Conservation (phyloP, 2,888 invertebrate genomes). For the Ectobius pallidus region DNA sequence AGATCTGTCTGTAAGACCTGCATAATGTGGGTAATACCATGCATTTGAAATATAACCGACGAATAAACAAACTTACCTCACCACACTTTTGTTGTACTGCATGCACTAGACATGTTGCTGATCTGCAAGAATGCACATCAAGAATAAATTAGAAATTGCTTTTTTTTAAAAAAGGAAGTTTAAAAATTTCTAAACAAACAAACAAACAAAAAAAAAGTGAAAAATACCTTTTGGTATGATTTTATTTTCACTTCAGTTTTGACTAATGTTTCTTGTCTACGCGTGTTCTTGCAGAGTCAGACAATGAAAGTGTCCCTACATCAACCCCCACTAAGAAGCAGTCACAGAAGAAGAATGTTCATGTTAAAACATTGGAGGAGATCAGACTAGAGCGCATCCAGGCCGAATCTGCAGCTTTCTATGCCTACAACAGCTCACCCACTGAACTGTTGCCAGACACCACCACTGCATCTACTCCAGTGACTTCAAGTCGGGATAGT, state of each 20-base stretch:
- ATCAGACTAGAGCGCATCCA: slow-evolving; percentile 72
- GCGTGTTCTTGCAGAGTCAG: slow-evolving; percentile 78
- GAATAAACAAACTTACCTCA: slow-evolving; percentile 37
- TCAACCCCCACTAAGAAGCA: slow-evolving; percentile 61
- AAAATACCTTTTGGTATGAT: slow-evolving; percentile 2
- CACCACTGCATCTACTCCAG: neutral
- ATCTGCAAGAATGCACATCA: slow-evolving; percentile 47
- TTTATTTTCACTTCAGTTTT: slow-evolving; percentile 29
- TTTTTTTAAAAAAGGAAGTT: neutral
- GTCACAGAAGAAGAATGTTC: slow-evolving; percentile 55
- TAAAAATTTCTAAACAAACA: slow-evolving; percentile 15
- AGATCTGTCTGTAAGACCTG: slow-evolving; percentile 35
- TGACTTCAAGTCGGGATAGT: neutral
- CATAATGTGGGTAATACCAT: slow-evolving; percentile 34
- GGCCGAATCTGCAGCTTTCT: slow-evolving; percentile 74
- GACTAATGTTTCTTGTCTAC: slow-evolving; percentile 38
- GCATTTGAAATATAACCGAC: slow-evolving; percentile 35
- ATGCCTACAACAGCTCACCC: slow-evolving; percentile 59
- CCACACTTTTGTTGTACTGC: slow-evolving; percentile 22
- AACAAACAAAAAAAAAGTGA: too few relatives aligned
- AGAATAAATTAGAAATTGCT: slow-evolving; percentile 34
- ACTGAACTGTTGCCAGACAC: slow-evolving; percentile 8
- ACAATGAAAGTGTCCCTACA: slow-evolving; percentile 73
- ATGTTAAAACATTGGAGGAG: slow-evolving; percentile 71
- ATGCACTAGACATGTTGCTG: slow-evolving; percentile 36